Base-by-base conservation (phyloP, 2,113 vertebrate species). In the Nannobrachium achirus region DNA sequence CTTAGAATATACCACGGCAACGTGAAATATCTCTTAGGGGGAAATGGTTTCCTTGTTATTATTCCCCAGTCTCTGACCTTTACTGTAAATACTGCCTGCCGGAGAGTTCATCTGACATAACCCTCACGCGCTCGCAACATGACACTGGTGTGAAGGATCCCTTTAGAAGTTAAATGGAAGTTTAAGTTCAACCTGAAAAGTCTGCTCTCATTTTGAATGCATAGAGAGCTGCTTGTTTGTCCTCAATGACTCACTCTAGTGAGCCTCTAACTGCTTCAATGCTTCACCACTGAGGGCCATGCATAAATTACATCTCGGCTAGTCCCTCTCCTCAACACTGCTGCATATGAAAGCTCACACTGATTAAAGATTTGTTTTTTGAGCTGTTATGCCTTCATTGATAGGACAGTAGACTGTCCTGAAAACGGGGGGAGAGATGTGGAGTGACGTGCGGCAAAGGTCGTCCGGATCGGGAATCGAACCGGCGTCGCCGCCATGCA, bases 21-120 rank as follows among this genome's bases (percentile, higher is more conserved):
- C 69, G 75, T 66, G 25, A 80, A 67, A 74, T 71, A 84, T 83
- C 50, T 84, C 84, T 78, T 58, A 61, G 55, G 69, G 73, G 69
- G 80, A 80, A 85, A 76, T 42, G 39, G 38, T 71, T 56, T 66
- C 42, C 71, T n/a, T 66, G 59, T 81, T 82, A 69, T 83, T 83
- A 82, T 66, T 82, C 59, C 63, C 48, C 19, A 69, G 69, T 75
- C 57, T 57, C 66, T 86, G 84, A 89, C 89, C 89, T 91, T 90
- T 88, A 83, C 56, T 63, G 53, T 71, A 81, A 86, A 87, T 80
- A 76, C 63, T 18, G 51, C 66, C 66, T 38, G 61, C 64, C 83
- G 64, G 52, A 71, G 49, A 42, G 72, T 41, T 50, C 56, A 55
- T 66, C 42, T 78, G 76, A 76, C 81, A 56, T 9, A 53, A 71